These are phyloP conservation scores for Nerophis lumbriciformis DNA, from an alignment of 2,113 vertebrate genomes.

Conservation along the genomic window DNA sequence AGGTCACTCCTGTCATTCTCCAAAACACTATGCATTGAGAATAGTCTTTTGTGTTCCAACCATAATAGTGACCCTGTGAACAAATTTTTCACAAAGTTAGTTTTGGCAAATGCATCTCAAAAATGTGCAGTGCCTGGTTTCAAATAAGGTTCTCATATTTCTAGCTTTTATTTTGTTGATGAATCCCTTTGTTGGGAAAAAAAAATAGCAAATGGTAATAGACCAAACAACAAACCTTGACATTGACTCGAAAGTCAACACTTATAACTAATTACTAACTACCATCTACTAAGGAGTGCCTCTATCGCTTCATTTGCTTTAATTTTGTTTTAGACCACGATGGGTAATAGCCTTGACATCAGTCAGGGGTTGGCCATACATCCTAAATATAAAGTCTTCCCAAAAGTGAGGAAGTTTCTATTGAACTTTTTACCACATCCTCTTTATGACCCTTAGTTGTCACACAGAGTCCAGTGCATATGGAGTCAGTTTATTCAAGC, in stretches of 20 bases:
- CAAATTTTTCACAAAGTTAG: constrained; percentile 17
- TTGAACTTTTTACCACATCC: neutral
- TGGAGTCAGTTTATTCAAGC: neutral
- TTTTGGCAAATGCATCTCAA: constrained; percentile 19
- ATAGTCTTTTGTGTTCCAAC: constrained; percentile 19
- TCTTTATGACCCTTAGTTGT: neutral
- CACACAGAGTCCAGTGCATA: neutral
- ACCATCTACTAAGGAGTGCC: neutral
- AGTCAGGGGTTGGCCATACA: too few relatives aligned
- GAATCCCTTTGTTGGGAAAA: neutral
- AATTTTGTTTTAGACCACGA: constrained; percentile 2
- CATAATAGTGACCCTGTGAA: constrained; percentile 12
- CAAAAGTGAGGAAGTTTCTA: neutral
- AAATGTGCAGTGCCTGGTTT: constrained; percentile 11
- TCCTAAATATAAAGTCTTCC: too few relatives aligned
- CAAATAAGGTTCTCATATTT: constrained; percentile 31
- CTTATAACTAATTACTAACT: neutral
- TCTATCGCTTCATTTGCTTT: neutral
- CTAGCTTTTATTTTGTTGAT: constrained; percentile 13
- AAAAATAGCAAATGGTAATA: constrained; percentile 21
- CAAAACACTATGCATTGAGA: constrained; percentile 12
- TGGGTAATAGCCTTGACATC: neutral
- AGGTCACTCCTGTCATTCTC: constrained; percentile 7
- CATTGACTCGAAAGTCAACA: neutral
- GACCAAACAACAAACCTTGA: constrained; percentile 7